Conservation (phyloP, 2,113 vertebrate genomes). For the Ochotona princeps region DNA sequence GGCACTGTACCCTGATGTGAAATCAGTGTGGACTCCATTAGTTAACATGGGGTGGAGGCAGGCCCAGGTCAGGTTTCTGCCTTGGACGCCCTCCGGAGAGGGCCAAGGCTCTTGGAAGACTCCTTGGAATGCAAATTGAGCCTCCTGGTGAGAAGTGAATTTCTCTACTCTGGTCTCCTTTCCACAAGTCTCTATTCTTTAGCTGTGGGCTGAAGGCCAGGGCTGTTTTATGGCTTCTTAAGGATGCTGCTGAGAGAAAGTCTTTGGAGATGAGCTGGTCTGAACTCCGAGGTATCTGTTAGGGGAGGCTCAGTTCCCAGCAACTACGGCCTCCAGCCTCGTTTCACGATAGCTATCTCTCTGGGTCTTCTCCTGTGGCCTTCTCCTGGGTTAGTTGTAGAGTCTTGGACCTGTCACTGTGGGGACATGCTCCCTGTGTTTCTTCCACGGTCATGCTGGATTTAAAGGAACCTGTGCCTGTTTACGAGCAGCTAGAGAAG, state of each 20-base stretch:
- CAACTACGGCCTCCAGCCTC: background rate
- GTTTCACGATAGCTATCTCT: background rate
- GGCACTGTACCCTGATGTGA: background rate
- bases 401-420: background rate
- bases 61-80: background rate
- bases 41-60: background rate
- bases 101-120: background rate
- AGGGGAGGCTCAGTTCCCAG: background rate
- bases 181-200: background rate
- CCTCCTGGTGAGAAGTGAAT: background rate
- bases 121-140: accelerated
- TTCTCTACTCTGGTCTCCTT: background rate
- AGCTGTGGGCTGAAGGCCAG: conserved; percentile 11
- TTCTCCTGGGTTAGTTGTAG: no score
- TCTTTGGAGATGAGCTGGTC: background rate
- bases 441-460: background rate
- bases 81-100: background rate
- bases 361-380: background rate
- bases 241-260: background rate
- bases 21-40: background rate
- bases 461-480: background rate
- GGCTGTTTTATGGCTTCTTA: background rate
- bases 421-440: no score
- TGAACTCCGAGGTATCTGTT: background rate
- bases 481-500: background rate